Evolutionary conservation across 1,140 invertebrate species (phyloP), one percentile per base, ranked within the genome.

Genomic region (Ephestia elutella): DNA sequence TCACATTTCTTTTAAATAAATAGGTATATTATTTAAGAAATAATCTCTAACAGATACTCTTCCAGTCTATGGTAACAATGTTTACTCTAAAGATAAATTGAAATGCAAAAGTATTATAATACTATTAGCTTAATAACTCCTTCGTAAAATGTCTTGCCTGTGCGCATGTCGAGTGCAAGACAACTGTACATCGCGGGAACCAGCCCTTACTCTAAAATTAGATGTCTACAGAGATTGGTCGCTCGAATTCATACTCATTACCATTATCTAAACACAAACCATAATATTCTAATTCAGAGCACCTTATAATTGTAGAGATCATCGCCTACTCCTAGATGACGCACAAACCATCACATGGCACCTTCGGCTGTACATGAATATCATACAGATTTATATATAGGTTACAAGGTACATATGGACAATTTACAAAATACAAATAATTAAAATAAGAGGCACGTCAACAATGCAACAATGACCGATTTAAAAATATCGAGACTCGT

Each of bases 221-320:
- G 71, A 78, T 59, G 62, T 72, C 75, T 71, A 78, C 79, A 78
- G 67, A 81, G 66, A 84, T 85, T 81, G 82, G 82, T 87, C 82
- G 78, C 66, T 78, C 76, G 65, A 67, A 71, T 74, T 77, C 70
- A 67, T 77, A 75, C 78, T 71, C 71, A 70, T 83, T 61, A 72
- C 68, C 71, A 70, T 73, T 85, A 85, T 87, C 85, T 85, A 83
- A 84, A 82, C 80, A 84, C 75, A 72, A 80, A 79, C 77, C 77
- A 78, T 70, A 74, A 78, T 82, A 80, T 71, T 25, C 21, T 25
- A 25, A 7, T 25, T 80, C 78, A 83, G 84, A 88, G 86, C 86
- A 88, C 86, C 86, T 86, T 87, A 84, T 83, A 85, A 88, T 87
- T 83, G 83, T 87, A 86, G 82, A 87, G 78, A 86, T 84, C 79